Percentiles rank a stretch among this genome's conserved stretches.
phyloP scores from a whole-genome alignment of 1,140 invertebrate genomes.

The Drosophila bocki region DNA sequence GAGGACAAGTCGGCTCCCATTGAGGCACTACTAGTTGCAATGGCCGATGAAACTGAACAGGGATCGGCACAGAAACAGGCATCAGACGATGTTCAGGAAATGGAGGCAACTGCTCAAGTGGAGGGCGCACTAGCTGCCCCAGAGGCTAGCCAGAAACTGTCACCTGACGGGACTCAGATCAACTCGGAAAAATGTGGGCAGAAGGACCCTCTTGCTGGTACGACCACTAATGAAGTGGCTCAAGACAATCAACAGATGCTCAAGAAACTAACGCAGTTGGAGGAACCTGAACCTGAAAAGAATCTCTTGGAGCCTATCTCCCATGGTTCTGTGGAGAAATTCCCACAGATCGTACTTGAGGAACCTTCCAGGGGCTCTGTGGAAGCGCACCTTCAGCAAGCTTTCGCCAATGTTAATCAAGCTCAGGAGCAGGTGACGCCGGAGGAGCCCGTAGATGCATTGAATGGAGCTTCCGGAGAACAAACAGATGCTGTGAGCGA shows the following conservation, averaged over 20 bases:
- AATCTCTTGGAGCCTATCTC: neutral
- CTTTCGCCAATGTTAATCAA: slow-evolving; percentile 2
- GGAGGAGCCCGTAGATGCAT: neutral
- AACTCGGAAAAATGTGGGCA: neutral
- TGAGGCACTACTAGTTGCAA: no score
- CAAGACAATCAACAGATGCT: neutral
- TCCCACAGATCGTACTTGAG: neutral
- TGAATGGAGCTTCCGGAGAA: neutral
- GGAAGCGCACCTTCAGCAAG: neutral
- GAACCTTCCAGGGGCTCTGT: neutral
- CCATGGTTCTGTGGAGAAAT: neutral
- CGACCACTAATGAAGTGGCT: neutral
- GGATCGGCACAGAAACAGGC: neutral
- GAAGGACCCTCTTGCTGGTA: neutral
- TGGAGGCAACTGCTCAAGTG: neutral
- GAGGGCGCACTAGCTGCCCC: neutral
- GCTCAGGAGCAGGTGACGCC: neutral
- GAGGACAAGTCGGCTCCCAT: neutral
- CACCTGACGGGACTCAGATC: neutral
- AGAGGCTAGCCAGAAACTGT: neutral
- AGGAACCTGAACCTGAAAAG: neutral
- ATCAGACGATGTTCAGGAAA: neutral
- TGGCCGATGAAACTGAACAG: neutral
- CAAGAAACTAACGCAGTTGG: neutral
- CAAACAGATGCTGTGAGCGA: neutral